Evolutionary conservation across 1,140 invertebrate species (phyloP).

Genomic region (Bathynomus jamesi): DNA sequence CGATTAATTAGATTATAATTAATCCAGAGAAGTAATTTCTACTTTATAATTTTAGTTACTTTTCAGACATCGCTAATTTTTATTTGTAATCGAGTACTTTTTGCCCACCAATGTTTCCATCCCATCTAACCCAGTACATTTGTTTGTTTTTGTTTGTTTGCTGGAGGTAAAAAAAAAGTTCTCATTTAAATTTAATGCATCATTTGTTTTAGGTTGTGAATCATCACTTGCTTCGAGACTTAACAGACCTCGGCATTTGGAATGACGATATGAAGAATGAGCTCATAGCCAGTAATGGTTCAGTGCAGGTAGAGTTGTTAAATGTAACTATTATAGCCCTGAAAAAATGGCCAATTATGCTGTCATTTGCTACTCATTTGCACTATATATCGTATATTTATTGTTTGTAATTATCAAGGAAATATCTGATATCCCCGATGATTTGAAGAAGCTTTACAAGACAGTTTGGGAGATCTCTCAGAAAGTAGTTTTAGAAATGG

Average conservation of each 20-base stretch:
- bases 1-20: too few species aligned
- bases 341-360: background rate
- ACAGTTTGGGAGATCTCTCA: constrained; percentile 99
- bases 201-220: constrained; percentile 76
- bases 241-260: constrained; percentile 87
- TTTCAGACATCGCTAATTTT: too few species aligned
- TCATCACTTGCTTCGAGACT: constrained; percentile 87
- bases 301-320: constrained; percentile 60
- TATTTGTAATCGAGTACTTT: too few species aligned
- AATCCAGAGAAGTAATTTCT: too few species aligned
- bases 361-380: background rate
- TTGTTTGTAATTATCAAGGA: too few species aligned
- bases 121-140: too few species aligned
- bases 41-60: too few species aligned
- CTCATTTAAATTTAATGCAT: constrained; percentile 9
- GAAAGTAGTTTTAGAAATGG: constrained; percentile 91
- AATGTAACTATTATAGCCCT: background rate
- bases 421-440: constrained; percentile 76
- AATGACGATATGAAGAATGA: constrained; percentile 93
- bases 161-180: too few species aligned
- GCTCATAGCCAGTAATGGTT: constrained; percentile 84
- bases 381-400: too few species aligned
- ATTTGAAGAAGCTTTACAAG: constrained; percentile 88
- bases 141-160: too few species aligned
- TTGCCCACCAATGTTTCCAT: too few species aligned